phyloP scores from a whole-genome alignment of 2,797 vertebrate species.

The Vespertilio murinus region DNA sequence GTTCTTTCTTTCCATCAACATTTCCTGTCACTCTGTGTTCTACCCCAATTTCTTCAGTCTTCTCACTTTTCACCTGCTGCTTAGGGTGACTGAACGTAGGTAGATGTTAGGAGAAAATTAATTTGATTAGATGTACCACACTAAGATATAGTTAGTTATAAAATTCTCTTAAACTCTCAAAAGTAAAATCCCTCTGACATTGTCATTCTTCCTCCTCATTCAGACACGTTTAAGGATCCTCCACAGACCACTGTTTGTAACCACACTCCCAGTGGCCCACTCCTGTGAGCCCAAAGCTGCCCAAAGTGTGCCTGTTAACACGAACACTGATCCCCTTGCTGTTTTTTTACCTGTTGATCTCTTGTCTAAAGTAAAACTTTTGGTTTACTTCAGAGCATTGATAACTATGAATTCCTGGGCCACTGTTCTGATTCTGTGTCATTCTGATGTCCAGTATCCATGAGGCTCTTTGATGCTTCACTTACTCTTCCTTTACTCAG shows the following conservation, averaged over 20 bases:
- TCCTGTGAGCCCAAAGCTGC: background rate
- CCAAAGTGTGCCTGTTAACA: background rate
- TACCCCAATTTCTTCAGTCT: background rate
- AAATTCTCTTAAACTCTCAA: background rate
- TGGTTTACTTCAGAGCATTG: background rate
- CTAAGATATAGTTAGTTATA: conserved; percentile 1
- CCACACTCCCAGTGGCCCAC: background rate
- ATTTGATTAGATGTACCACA: background rate
- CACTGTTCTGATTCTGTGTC: background rate
- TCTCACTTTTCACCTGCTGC: background rate
- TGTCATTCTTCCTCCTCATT: background rate
- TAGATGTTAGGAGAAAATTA: background rate
- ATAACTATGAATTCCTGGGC: background rate
- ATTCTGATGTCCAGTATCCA: background rate
- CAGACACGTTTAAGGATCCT: background rate
- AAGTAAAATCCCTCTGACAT: background rate
- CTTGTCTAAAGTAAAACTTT: background rate
- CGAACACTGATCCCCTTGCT: background rate
- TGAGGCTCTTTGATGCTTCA: background rate
- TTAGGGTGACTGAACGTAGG: background rate
- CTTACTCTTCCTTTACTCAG: background rate
- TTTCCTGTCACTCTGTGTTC: background rate
- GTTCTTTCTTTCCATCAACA: background rate
- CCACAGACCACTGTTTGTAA: background rate
- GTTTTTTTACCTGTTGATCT: background rate